Base-by-base conservation (phyloP, 2,888 invertebrate genomes). In the Stenodera caucasica region DNA sequence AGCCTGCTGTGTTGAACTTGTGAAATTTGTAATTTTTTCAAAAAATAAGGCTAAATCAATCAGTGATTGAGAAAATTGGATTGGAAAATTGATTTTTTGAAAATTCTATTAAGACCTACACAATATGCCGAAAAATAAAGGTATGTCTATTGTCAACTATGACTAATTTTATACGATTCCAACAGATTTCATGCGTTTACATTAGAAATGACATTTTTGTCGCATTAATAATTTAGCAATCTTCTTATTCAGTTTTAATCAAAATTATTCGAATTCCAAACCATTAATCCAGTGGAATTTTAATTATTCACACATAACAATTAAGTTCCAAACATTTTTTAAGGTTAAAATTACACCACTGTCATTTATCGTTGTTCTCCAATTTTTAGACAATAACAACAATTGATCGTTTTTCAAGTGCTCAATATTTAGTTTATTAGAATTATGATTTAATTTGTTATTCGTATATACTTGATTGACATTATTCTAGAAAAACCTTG, bases 71-170 rank as follows among this genome's bases (percentile, higher is more conserved):
- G 18, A 21, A 45, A 29, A n/a, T 30, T 35, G 2, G 2, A 26
- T 4, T 52, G 21, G 29, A 14, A 45, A 49, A 35, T 35, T 18
- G 33, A 11, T 15, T 6, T 14, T 55, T 32, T 35, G 35, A 52
- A 58, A 18, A 30, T 35, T 23, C 37, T 15, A 21, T 49, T 33
- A 12, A 58, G 40, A 54, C 53, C 64, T 59, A 65, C 61, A 66
- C 70, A 80, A 67, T 66, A 85, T 85, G 85, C 85, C 85, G 78
- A 85, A 85, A 76, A 85, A 85, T 83, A 85, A 85, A 77, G 85
- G 85, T 85, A 75, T 77, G 77, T 45, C 35, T 3, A 37, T 14
- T 2, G 15, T 8, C 1, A 30, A 1, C 8, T 30, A 9, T 7
- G 4, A 30, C 8, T 30, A 30, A 45, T 18, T 40, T 14, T 1